Conservation (phyloP, 92 coral and sea anemone species). For the Parazoanthus darwini region DNA sequence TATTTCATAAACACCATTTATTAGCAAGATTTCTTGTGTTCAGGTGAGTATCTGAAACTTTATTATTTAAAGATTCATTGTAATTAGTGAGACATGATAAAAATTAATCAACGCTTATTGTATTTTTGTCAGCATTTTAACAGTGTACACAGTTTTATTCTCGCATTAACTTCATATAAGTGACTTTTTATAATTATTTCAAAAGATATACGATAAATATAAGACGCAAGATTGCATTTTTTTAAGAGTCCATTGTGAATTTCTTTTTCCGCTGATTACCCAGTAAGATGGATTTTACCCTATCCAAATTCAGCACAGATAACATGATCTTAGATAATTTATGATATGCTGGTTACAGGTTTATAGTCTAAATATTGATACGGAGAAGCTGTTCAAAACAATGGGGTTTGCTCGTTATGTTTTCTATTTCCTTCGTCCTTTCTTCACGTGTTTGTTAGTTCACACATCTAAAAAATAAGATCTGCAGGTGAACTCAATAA, state of each 20-base stretch:
- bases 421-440: background rate
- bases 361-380: background rate
- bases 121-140: background rate
- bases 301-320: background rate
- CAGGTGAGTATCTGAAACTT: background rate
- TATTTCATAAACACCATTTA: background rate
- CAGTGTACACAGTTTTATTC: background rate
- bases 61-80: no score
- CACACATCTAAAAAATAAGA: background rate
- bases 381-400: background rate
- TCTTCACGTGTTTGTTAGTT: background rate
- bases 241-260: no score
- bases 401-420: background rate
- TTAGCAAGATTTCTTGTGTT: background rate
- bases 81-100: background rate
- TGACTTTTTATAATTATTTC: background rate
- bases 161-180: background rate
- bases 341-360: background rate
- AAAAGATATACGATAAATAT: no score
- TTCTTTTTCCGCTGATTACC: background rate
- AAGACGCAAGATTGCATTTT: no score
- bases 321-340: background rate
- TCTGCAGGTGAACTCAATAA: background rate
- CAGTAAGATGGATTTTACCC: background rate
- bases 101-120: background rate